Conservation (phyloP, 2,797 vertebrate genomes). For the Ctenosaura bakeri region DNA sequence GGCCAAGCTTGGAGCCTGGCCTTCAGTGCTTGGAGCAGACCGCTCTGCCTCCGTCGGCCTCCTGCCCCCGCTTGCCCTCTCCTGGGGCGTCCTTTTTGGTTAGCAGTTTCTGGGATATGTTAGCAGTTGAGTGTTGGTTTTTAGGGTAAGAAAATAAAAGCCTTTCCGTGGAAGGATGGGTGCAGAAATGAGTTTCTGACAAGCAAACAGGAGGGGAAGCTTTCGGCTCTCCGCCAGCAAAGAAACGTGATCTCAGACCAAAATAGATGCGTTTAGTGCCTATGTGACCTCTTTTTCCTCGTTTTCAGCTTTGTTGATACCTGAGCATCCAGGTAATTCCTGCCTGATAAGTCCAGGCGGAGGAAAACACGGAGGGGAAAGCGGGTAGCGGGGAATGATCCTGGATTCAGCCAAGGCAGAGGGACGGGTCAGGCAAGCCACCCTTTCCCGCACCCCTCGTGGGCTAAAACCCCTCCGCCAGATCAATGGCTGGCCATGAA, state of each 20-base stretch:
- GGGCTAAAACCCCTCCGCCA: not conserved
- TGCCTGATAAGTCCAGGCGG: not conserved
- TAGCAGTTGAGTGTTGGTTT: too few species aligned
- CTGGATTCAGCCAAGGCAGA: not conserved
- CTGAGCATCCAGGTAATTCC: too few species aligned
- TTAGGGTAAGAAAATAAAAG: too few species aligned
- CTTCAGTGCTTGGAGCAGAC: not conserved
- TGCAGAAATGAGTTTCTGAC: not conserved
- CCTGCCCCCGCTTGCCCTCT: not conserved
- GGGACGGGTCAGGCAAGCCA: too few species aligned
- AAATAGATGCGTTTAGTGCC: not conserved
- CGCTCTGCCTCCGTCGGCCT: too few species aligned
- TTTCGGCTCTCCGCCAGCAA: rapidly evolving
- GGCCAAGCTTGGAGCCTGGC: not conserved
- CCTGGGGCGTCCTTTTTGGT: not conserved
- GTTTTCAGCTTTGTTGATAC: rapidly evolving
- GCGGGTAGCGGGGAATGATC: too few species aligned
- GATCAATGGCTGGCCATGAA: not conserved
- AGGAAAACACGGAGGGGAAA: too few species aligned
- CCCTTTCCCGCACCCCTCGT: not conserved
- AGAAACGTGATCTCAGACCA: not conserved
- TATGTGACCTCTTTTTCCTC: not conserved
- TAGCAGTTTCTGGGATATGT: too few species aligned
- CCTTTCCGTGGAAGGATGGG: too few species aligned
- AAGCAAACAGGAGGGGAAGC: not conserved